A percentile compares a stretch with the other conserved stretches of the same genome.
Evolutionary conservation across 2,797 vertebrate genomes (phyloP).

Genomic region (Sebastes paucispinis): DNA sequence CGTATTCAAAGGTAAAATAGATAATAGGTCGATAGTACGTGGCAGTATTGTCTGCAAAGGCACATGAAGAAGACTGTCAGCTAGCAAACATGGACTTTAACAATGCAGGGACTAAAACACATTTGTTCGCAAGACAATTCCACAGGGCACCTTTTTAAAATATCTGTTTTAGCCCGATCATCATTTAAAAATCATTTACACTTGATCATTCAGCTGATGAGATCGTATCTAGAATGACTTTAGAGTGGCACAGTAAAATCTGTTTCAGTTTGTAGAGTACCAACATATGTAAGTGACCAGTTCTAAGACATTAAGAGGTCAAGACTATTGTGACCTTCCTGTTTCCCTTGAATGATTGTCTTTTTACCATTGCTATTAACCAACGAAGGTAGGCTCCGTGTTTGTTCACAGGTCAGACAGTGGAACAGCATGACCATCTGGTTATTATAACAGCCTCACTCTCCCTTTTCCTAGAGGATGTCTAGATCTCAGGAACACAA

Average conservation of each 20-base stretch:
- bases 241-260: background rate
- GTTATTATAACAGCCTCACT: slow-evolving; percentile 29
- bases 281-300: background rate
- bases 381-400: background rate
- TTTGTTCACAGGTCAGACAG: background rate
- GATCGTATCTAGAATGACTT: background rate
- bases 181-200: background rate
- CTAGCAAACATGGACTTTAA: background rate
- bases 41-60: background rate
- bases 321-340: background rate
- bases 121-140: too few relatives aligned
- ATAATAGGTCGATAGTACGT: background rate
- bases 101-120: background rate
- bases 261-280: background rate
- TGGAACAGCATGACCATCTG: slow-evolving; percentile 26
- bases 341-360: background rate
- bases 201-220: background rate
- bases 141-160: background rate
- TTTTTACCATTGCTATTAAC: background rate
- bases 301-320: background rate
- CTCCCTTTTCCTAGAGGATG: slow-evolving; percentile 10
- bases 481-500: slow-evolving; percentile 21
- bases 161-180: background rate
- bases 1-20: background rate
- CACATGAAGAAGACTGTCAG: background rate